Percentiles rank a stretch among this genome's conserved stretches.
Evolutionary conservation across 2,113 vertebrate genomes (phyloP).

Genomic region (rat (Rattus norvegicus)): GRCr8 NC_086022.1:111134501-111135000

Average conservation of each 20-base stretch:
- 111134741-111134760: not conserved
- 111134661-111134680: conserved; percentile 50
- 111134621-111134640: conserved; percentile 62
- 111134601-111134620: conserved; percentile 57
- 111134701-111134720: not conserved
- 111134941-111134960: not conserved
- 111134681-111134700: conserved; percentile 60
- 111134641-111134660: conserved; percentile 59
- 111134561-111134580: not conserved
- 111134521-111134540: not conserved
- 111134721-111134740: not conserved
- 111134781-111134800: not conserved
- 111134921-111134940: not conserved
- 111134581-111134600: not conserved
- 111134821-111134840: not conserved
- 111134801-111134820: not conserved
- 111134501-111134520: not conserved
- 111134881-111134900: conserved; percentile 23
- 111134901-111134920: not conserved
- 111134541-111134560: not conserved
- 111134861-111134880: not conserved
- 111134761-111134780: not conserved
- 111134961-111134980: not conserved
- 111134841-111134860: not conserved
- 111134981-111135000: not conserved